Evolutionary conservation across 2,113 vertebrate species (phyloP).

Genomic region (Rhinopithecus roxellana): DNA sequence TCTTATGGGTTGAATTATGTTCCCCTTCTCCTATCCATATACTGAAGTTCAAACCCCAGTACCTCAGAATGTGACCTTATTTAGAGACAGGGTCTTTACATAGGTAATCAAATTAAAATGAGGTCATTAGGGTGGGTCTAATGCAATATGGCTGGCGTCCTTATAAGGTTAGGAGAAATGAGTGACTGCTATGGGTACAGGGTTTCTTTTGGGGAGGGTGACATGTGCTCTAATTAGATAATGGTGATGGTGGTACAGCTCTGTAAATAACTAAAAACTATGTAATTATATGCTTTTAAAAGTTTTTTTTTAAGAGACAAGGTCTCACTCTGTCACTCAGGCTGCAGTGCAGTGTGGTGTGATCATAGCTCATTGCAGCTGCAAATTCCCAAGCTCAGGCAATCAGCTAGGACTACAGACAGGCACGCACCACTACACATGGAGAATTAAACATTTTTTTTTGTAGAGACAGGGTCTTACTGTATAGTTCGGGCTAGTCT

Average conservation of each 20-base stretch:
- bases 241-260: background rate
- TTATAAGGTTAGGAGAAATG: background rate
- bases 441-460: too few relatives aligned
- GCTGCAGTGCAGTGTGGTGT: too few relatives aligned
- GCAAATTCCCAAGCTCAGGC: too few relatives aligned
- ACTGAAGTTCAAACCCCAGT: background rate
- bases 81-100: background rate
- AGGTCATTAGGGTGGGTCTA: background rate
- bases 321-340: too few relatives aligned
- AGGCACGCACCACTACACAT: too few relatives aligned
- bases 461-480: too few relatives aligned
- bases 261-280: background rate
- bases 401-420: too few relatives aligned
- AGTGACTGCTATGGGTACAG: background rate
- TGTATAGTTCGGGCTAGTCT: too few relatives aligned
- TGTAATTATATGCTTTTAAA: background rate
- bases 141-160: background rate
- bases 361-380: too few relatives aligned
- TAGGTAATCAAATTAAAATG: background rate
- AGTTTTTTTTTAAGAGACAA: too few relatives aligned
- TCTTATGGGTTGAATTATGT: background rate
- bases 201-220: background rate
- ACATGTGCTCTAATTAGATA: slow-evolving; percentile 36
- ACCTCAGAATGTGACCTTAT: background rate
- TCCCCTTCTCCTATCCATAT: background rate